phyloP scores from a whole-genome alignment of 2,113 vertebrate genomes.

The Erythrocercus mccallii region DNA sequence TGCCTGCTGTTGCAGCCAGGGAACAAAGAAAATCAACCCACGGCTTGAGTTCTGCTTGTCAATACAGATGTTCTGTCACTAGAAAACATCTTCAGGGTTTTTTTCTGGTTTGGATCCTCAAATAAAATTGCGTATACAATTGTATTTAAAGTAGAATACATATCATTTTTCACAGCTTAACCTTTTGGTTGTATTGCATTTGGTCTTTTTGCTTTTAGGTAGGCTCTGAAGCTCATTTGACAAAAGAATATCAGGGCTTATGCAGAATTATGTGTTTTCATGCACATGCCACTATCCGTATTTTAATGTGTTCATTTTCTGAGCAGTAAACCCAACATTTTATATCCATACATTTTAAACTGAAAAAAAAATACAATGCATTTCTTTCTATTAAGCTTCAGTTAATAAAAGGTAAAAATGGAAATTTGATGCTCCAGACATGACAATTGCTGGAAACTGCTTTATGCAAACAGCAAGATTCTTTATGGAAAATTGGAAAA shows the following conservation, averaged over 20 bases:
- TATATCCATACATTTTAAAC: background rate
- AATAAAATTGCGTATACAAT: background rate
- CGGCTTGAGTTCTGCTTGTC: background rate
- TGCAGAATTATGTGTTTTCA: background rate
- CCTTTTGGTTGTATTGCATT: background rate
- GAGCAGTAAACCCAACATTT: background rate
- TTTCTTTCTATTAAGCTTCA: background rate
- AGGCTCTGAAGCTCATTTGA: background rate
- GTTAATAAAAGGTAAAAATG: background rate
- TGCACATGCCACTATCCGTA: background rate
- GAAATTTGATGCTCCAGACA: background rate
- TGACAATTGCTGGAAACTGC: background rate
- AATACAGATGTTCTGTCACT: background rate
- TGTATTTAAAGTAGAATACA: background rate
- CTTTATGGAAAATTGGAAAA: slow-evolving; percentile 27
- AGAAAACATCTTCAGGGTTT: background rate
- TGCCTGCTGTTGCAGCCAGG: background rate
- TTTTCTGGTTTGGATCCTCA: background rate
- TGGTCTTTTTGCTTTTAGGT: background rate
- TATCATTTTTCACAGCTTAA: background rate
- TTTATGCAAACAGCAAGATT: background rate
- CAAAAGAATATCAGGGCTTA: background rate
- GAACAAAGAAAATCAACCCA: background rate
- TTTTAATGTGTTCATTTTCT: background rate
- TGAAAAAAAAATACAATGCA: background rate